phyloP scores from a whole-genome alignment of 1,140 invertebrate species.

The Procambarus clarkii region DNA sequence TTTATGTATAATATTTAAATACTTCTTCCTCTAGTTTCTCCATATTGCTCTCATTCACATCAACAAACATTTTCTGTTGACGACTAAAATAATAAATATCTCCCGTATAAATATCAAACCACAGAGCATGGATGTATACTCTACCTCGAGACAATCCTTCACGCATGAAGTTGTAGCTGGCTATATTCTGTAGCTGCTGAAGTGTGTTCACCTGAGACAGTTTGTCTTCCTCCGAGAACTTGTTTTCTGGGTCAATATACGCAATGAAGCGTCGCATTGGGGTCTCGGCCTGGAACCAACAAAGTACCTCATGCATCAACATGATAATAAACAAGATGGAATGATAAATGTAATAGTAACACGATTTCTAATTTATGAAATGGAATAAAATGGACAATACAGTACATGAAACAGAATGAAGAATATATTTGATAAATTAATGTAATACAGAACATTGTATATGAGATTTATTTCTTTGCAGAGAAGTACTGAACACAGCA shows the following conservation, averaged over 20 bases:
- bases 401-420: no score
- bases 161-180: conserved; percentile 94
- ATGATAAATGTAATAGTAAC: no score
- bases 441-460: no score
- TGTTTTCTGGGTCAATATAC: conserved; percentile 94
- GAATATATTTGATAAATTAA: no score
- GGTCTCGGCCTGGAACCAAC: conserved; percentile 83
- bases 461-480: no score
- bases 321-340: neutral
- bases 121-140: conserved; percentile 93
- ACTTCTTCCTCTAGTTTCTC: conserved; percentile 86
- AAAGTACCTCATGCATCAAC: neutral
- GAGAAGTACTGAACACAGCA: no score
- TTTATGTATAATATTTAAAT: conserved; percentile 80
- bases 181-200: conserved; percentile 95
- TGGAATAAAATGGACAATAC: no score
- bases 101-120: conserved; percentile 98
- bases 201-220: conserved; percentile 96
- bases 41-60: conserved; percentile 89
- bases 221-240: conserved; percentile 92
- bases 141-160: conserved; percentile 87
- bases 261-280: conserved; percentile 91
- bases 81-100: conserved; percentile 96
- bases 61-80: conserved; percentile 87
- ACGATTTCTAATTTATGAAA: no score